Evolutionary conservation across 2,797 vertebrate genomes (phyloP), one percentile per base, ranked within the genome.

Genomic region (Lagorchestes hirsutus): DNA sequence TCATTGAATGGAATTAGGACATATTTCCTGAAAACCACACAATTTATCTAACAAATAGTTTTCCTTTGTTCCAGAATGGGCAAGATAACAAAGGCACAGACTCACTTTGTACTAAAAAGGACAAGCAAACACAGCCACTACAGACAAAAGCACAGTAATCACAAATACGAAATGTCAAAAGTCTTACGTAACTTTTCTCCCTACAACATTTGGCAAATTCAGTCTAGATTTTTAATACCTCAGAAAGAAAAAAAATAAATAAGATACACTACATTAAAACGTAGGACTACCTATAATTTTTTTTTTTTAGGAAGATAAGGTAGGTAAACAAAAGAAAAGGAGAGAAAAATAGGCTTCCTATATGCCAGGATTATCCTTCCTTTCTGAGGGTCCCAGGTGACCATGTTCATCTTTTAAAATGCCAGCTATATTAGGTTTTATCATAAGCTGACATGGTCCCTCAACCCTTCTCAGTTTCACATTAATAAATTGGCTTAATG

Each of bases 391-490:
- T 98, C 96, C 97, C 92, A 95, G 94, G 94, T 97, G 82, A 97
- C 93, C 94, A 24, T 52, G n/a, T 95, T 95, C 96, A 91, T 96
- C 97, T 97, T 97, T 91, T 95, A 93, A 97, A 98, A 98, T 98
- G 98, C 97, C 98, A 98, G 98, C 98, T 98, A 94, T 52, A 90
- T 96, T 97, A 56, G 97, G 91, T 96, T 74, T 94, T 97, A 95
- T 95, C 97, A 87, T 96, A 98, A 97, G 98, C 97, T 97, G 98
- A 98, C 98, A 98, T 98, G 98, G 98, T 98, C 98, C 98, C 98
- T 98, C 98, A 93, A 97, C 91, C 96, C 94, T 82, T 91, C 95
- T 97, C 97, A 96, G 87, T 95, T 96, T 97, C 90, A 97, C 95
- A 97, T 95, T 97, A 97, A 94, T 96, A 97, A 96, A 58, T n/a